A percentile compares a stretch with the other conserved stretches of the same genome.
Evolutionary conservation across 1,140 invertebrate genomes (phyloP).

Genomic region (Gonatopus flavifemur): DNA sequence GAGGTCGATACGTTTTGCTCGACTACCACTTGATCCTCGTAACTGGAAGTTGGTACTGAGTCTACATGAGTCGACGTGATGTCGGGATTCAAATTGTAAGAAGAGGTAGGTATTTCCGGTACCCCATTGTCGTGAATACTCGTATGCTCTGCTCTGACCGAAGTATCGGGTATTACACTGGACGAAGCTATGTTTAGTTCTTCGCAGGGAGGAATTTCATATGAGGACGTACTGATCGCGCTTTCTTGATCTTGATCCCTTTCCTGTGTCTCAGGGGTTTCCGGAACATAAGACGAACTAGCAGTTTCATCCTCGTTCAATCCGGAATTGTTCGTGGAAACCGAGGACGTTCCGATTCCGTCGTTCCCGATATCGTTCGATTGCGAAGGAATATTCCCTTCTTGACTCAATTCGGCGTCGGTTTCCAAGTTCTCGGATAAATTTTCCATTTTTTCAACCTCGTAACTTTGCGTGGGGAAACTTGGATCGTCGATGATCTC

Average conservation of each 20-base stretch:
- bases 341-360: constrained; percentile 46
- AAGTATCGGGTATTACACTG: constrained; percentile 49
- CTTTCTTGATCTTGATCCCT: constrained; percentile 56
- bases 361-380: constrained; percentile 51
- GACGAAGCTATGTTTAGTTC: constrained; percentile 54
- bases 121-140: constrained; percentile 54
- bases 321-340: constrained; percentile 44
- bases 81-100: constrained; percentile 52
- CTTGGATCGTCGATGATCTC: constrained; percentile 40
- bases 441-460: constrained; percentile 47
- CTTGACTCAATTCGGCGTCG: constrained; percentile 48
- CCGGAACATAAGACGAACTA: constrained; percentile 54
- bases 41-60: constrained; percentile 48
- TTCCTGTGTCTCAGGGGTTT: constrained; percentile 54
- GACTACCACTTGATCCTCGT: constrained; percentile 47
- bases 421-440: constrained; percentile 41
- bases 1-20: constrained; percentile 55
- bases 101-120: constrained; percentile 52
- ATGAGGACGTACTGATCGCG: constrained; percentile 55
- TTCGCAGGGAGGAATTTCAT: constrained; percentile 55
- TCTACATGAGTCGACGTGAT: constrained; percentile 49
- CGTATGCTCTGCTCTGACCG: constrained; percentile 39
- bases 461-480: constrained; percentile 53
- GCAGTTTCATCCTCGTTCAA: constrained; percentile 54
- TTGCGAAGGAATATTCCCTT: constrained; percentile 51